Evolutionary conservation across 1,140 invertebrate genomes (phyloP), one percentile per base, ranked within the genome.

Genomic region (Hesperophylax magnus): DNA sequence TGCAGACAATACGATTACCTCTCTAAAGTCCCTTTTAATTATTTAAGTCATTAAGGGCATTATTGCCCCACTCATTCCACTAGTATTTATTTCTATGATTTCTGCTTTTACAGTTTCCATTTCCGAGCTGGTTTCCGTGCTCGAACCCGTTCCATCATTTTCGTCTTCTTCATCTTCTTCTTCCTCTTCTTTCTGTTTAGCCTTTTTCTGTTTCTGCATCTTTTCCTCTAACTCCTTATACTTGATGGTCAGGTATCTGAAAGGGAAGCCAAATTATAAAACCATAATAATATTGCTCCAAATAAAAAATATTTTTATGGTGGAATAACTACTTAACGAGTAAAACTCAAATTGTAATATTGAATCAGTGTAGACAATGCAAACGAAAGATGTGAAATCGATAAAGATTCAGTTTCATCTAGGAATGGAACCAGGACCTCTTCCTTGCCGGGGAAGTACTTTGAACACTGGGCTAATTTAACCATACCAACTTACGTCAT

Each of bases 181-280:
- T 17, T 52, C 47, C 8, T 83, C 63, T 47, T 84, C 80, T 5
- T 86, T 85, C 75, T 88, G 86, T n/a, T 81, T 80, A 60, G 86
- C 87, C 20, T 88, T 88, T 84, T 90, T 90, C 78, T 90, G 89
- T 79, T 90, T 90, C 79, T 88, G 88, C 83, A 94, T 91, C 86
- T 95, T 95, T 69, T 93, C 93, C 86, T 96, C 95, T 92, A 95
- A 94, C 87, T 96, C 95, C 87, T 94, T 93, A 85, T 95, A 96
- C 87, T 96, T 96, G 67, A 95, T 87, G 20, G 94, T 93, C 39
- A 97, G 88, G 86, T 96, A 97, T 87, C 93, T 94, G 86, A 11
- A 86, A 88, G 31, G 6, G n/a, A 47, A 47, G 11, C 11, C 9
- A 14, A 9, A 14, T 1, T 47, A 9, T 14, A 47, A 47, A 27